Conservation (phyloP, 2,797 vertebrate genomes). For the Gobionotothen gibberifrons region DNA sequence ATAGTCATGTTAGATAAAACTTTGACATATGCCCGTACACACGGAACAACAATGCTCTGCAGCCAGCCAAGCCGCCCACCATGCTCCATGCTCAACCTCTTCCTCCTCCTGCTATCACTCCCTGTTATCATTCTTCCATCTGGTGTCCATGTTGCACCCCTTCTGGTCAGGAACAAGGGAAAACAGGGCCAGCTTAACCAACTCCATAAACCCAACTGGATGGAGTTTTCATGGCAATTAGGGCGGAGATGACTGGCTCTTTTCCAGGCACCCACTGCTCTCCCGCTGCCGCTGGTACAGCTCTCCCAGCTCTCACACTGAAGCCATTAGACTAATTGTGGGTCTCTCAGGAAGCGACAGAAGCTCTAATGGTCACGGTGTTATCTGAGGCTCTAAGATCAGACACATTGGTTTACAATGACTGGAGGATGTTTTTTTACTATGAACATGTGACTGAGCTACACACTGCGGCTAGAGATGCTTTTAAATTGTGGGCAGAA, state of each 20-base stretch:
- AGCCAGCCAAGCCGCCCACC: slow-evolving; percentile 30
- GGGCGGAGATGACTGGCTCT: slow-evolving; percentile 65
- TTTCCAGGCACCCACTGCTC: slow-evolving; percentile 77
- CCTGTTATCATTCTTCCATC: slow-evolving; percentile 66
- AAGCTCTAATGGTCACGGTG: slow-evolving; percentile 55
- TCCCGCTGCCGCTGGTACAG: slow-evolving; percentile 50
- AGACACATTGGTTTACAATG: slow-evolving; percentile 58
- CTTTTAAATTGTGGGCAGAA: too few relatives aligned
- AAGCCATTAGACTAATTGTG: slow-evolving; percentile 77
- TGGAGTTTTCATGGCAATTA: slow-evolving; percentile 81
- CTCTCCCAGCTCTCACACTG: slow-evolving; percentile 69
- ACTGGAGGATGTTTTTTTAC: slow-evolving; percentile 37
- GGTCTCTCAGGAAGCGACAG: slow-evolving; percentile 74
- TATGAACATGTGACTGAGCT: too few relatives aligned
- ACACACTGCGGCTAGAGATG: too few relatives aligned
- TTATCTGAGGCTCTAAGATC: slow-evolving; percentile 60
- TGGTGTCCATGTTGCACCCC: slow-evolving; percentile 77
- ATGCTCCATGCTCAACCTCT: not conserved
- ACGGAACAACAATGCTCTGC: slow-evolving; percentile 20
- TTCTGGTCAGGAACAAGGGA: slow-evolving; percentile 21
- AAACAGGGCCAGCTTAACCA: slow-evolving; percentile 66
- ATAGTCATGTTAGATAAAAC: slow-evolving; percentile 5
- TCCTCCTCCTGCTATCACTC: slow-evolving; percentile 26
- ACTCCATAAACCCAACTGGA: slow-evolving; percentile 71
- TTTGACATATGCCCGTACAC: slow-evolving; percentile 19